phyloP scores from a whole-genome alignment of 2,888 invertebrate genomes.

The Cephus pygmeus region DNA sequence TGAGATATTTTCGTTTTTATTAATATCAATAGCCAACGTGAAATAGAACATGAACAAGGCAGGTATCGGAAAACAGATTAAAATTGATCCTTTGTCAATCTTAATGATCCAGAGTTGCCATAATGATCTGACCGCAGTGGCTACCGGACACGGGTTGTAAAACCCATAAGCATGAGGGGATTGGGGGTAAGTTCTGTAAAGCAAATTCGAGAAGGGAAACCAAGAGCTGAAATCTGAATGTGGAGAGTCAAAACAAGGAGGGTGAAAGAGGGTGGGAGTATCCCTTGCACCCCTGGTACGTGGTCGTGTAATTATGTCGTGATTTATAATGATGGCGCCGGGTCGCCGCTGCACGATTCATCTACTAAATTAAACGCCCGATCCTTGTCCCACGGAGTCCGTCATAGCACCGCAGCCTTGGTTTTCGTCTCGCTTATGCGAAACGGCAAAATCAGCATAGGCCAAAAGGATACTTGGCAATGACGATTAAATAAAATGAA shows the following conservation, averaged over 20 bases:
- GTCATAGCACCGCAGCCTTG: constrained; percentile 34
- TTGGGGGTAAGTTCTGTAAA: neutral
- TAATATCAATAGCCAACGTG: neutral
- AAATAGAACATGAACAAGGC: neutral
- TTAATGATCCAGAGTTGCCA: neutral
- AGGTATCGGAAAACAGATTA: neutral
- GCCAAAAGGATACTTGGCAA: neutral
- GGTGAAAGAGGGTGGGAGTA: constrained; percentile 21
- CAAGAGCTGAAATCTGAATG: neutral
- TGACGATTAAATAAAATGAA: neutral
- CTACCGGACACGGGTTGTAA: neutral
- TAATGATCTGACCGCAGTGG: neutral
- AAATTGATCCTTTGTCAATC: neutral
- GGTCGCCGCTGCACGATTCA: constrained; percentile 44
- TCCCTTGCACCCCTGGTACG: constrained; percentile 37
- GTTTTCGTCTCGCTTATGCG: constrained; percentile 30
- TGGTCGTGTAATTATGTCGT: constrained; percentile 53
- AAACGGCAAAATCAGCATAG: neutral
- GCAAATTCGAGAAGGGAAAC: neutral
- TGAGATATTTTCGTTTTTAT: neutral
- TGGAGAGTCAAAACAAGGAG: neutral
- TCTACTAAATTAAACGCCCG: constrained; percentile 52
- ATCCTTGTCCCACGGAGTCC: constrained; percentile 45
- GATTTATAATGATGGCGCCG: constrained; percentile 56
- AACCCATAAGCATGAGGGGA: neutral